Evolutionary conservation across 2,797 vertebrate genomes (phyloP).

Genomic region (Tarsius wallacei): DNA sequence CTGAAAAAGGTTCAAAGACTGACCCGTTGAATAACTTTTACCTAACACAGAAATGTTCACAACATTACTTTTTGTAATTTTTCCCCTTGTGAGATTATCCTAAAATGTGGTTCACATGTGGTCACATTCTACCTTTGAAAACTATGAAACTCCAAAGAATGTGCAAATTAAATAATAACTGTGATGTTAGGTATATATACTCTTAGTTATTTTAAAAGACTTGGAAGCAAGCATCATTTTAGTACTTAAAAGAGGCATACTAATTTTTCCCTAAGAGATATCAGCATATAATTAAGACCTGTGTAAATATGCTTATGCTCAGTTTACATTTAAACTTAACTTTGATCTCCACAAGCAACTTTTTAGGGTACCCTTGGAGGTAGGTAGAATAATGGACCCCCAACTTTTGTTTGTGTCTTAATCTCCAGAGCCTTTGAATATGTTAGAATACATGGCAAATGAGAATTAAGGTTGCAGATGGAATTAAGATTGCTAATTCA

Average conservation of each 20-base stretch:
- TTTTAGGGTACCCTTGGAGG: background rate
- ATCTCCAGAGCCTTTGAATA: background rate
- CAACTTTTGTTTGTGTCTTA: background rate
- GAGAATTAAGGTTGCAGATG: background rate
- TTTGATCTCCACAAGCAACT: background rate
- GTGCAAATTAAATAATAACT: slow-evolving; percentile 35
- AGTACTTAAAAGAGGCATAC: background rate
- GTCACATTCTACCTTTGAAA: slow-evolving; percentile 54
- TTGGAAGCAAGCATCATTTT: slow-evolving; percentile 17
- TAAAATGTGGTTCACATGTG: slow-evolving; percentile 47
- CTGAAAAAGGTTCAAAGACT: background rate
- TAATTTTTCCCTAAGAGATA: slow-evolving; percentile 44
- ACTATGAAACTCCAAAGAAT: slow-evolving; percentile 51
- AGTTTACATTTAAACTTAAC: background rate
- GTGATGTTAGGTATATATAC: background rate
- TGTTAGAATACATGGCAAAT: background rate
- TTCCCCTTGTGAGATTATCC: background rate
- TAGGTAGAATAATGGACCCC: background rate
- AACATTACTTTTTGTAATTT: background rate
- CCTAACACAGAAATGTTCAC: background rate
- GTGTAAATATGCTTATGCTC: background rate
- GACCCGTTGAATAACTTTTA: background rate
- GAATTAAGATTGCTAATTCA: background rate
- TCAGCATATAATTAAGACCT: slow-evolving; percentile 33
- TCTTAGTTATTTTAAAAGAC: slow-evolving; percentile 55